These are phyloP conservation scores for Nixonia krombeini DNA, from an alignment of 1,140 invertebrate species.

Conservation along the genomic window DNA sequence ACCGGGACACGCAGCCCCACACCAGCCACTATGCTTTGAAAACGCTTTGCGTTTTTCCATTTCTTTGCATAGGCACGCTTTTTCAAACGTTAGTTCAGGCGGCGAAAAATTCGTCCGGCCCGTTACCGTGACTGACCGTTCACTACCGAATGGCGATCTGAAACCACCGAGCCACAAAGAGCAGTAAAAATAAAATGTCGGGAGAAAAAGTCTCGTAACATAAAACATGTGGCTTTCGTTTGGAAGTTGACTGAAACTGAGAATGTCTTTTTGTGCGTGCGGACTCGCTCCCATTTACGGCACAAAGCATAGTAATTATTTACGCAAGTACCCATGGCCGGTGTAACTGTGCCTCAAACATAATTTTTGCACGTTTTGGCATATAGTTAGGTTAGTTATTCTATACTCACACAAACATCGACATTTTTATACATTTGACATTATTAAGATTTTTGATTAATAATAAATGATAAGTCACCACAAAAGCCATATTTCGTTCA, in stretches of 20 bases:
- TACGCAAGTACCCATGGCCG: too few species aligned
- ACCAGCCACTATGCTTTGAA: conserved; percentile 4
- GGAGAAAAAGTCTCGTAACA: conserved; percentile 5
- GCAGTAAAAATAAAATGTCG: conserved; percentile 19
- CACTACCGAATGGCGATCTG: not conserved
- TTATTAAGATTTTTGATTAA: too few species aligned
- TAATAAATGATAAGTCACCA: too few species aligned
- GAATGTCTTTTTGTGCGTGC: conserved; percentile 1
- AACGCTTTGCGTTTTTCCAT: conserved; percentile 1
- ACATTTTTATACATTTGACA: not conserved
- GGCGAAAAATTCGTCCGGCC: not conserved
- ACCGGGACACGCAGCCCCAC: conserved; percentile 37
- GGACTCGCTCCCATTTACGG: conserved; percentile 5
- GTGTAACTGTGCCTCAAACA: not conserved
- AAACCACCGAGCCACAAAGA: not conserved
- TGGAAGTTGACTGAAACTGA: conserved; percentile 8
- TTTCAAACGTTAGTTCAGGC: conserved; percentile 9
- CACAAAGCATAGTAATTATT: conserved; percentile 11
- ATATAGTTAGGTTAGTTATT: too few species aligned
- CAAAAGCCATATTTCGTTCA: too few species aligned
- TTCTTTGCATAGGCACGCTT: not conserved
- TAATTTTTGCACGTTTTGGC: too few species aligned
- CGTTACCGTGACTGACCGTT: not conserved
- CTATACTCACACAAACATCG: too few species aligned
- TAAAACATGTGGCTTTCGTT: conserved; percentile 26